A percentile compares a stretch with the other conserved stretches of the same genome.
Conservation (phyloP, 2,888 invertebrate species). For the Chrysomela aeneicollis region DNA sequence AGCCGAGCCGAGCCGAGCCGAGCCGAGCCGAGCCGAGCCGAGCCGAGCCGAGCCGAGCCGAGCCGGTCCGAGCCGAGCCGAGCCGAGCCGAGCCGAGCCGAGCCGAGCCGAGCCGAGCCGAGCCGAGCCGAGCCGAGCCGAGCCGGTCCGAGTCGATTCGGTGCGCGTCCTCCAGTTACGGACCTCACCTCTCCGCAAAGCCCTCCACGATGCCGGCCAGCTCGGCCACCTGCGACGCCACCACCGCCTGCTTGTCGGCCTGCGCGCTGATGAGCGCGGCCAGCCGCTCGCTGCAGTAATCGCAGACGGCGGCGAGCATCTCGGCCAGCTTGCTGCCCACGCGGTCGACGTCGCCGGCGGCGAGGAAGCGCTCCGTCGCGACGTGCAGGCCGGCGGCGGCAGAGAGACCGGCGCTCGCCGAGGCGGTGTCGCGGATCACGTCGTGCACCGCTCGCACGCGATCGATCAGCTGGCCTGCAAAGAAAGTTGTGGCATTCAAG, state of each 20-base stretch:
- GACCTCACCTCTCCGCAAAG: conserved; percentile 72
- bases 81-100: too few species aligned
- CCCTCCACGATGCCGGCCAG: conserved; percentile 79
- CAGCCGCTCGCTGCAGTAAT: conserved; percentile 91
- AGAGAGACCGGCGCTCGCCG: conserved; percentile 67
- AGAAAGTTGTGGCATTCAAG: conserved; percentile 1
- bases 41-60: too few species aligned
- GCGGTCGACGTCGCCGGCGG: conserved; percentile 72
- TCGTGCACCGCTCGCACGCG: conserved; percentile 78
- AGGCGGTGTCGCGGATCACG: conserved; percentile 80
- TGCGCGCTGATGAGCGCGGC: conserved; percentile 86
- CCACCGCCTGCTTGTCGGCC: conserved; percentile 76
- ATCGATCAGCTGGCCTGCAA: conserved; percentile 68
- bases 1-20: too few species aligned
- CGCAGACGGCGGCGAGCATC: conserved; percentile 82
- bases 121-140: too few species aligned
- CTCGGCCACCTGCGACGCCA: conserved; percentile 78
- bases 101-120: too few species aligned
- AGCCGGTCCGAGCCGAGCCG: too few species aligned
- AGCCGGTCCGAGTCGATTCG: too few species aligned
- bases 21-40: too few species aligned
- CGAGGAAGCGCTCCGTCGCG: conserved; percentile 72
- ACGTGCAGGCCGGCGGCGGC: conserved; percentile 44
- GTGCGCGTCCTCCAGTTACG: too few species aligned
- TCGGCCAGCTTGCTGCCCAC: conserved; percentile 78